Conservation (phyloP, 2,113 vertebrate species). For the Gadus macrocephalus region DNA sequence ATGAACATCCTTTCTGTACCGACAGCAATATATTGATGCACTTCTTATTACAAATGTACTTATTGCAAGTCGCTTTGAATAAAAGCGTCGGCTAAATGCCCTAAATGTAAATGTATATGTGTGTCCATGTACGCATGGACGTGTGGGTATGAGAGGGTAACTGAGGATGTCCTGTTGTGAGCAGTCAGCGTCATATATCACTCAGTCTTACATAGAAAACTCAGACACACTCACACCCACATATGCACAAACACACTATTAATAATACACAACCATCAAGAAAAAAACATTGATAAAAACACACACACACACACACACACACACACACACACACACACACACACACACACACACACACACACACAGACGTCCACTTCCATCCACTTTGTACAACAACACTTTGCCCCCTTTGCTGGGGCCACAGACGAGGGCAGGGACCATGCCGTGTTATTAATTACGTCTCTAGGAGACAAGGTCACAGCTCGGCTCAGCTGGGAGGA, state of each 20-base stretch:
- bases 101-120: too few species aligned
- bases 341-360: background rate
- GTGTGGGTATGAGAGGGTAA: slow-evolving; percentile 17
- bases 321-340: background rate
- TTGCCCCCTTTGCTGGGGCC: slow-evolving; percentile 6
- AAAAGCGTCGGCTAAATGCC: too few species aligned
- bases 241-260: background rate
- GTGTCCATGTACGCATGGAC: slow-evolving; percentile 8
- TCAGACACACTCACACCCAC: slow-evolving; percentile 3
- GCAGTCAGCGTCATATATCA: slow-evolving; percentile 60
- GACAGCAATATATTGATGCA: too few species aligned
- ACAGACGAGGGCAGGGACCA: slow-evolving; percentile 49
- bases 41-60: too few species aligned
- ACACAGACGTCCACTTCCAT: background rate
- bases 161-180: slow-evolving; percentile 40
- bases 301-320: slow-evolving; percentile 6
- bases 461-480: slow-evolving; percentile 68
- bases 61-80: too few species aligned
- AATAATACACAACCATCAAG: background rate
- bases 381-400: too few species aligned
- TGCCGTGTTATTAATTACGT: slow-evolving; percentile 73
- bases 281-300: background rate
- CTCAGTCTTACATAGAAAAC: slow-evolving; percentile 42
- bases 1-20: too few species aligned
- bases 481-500: slow-evolving; percentile 44